Evolutionary conservation across 2,888 invertebrate species (phyloP), one percentile per base, ranked within the genome.

Genomic region (Balanococcus diminutus): DNA sequence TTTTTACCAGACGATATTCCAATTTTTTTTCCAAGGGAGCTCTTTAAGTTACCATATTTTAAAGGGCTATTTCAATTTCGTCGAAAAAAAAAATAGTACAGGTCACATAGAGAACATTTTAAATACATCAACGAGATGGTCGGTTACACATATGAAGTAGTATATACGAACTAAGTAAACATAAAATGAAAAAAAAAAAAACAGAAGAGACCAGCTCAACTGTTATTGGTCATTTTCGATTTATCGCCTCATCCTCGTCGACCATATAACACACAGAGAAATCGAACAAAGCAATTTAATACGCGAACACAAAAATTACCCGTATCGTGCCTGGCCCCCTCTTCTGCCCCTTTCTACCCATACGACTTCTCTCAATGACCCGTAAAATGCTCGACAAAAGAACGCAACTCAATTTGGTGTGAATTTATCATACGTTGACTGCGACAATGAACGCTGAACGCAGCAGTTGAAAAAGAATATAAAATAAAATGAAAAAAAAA

Each of bases 281-380:
- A 67, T 67, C 67, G 67, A 67, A 67, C 67, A 67, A 67, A 67
- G 67, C 67, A 67, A 67, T 67, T 67, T 67, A 67, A 67, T 67
- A 67, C 67, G 67, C 67, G 67, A 67, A 67, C 28, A 16, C 67
- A 28, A 67, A 67, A 67, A 67, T 67, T 67, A 67, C 67, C 67
- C 67, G 67, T 67, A 67, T 67, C 67, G 67, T 67, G 28, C 67
- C 28, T 67, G 28, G 16, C 2, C 4, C 67, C 46, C 2, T 14
- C 19, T 56, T n/a, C 56, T 11, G 19, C 22, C n/a, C 19, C 11
- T 42, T 42, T 3, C 36, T 36, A 42, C 14, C 42, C 42, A 42
- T 9, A 42, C 4, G 8, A 19, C 11, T 6, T 56, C 56, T 28
- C 67, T 25, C 67, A 28, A 28, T 67, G 16, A 28, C 67, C 28